Evolutionary conservation across 2,797 vertebrate genomes (phyloP), one percentile per base, ranked within the genome.

Genomic region (Eupleurogrammus muticus): DNA sequence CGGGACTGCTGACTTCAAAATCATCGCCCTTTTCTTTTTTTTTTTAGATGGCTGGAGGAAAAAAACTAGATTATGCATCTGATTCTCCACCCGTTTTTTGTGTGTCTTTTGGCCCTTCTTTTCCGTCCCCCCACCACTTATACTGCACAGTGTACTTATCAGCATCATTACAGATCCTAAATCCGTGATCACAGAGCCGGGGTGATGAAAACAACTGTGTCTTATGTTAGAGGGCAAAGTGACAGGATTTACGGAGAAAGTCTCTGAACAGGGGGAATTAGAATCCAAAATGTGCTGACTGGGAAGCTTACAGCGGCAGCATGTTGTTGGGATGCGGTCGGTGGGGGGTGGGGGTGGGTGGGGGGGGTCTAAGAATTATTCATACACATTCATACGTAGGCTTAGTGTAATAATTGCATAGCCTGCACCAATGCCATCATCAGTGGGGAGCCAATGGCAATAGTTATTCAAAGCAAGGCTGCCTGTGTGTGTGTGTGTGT

Each of bases 41-140:
- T 35, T 52, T 65, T 63, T 19, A 65, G 24, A 66, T 53, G 58
- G 35, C 75, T 36, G 1, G 2, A 16, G 49, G 57, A 40, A 61
- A 64, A 28, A 76, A 60, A 74, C 48, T 68, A 83, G 90, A 90
- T 92, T 88, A 92, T 91, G 81, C 83, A 91, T 85, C 75, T 81
- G 73, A 19, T 87, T 71, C 81, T 64, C 80, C 49, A 59, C 84
- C 90, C 81, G 86, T 91, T 90, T 88, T 88, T 84, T 73, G 64
- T 68, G 70, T 72, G 59, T 71, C 86, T 55, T 66, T 14, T 1
- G 36, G 46, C 50, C 65, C 40, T 50, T 21, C 54, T 50, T 53
- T 21, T 56, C 56, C 73, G 1, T 70, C 82, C 42, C 38, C 28
- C 55, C 42, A n/a, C n/a, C 76, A 38, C 65, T 70, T 61, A 54